Evolutionary conservation across 2,797 vertebrate species (phyloP), one percentile per base, ranked within the genome.

Genomic region (Garrulus glandarius): DNA sequence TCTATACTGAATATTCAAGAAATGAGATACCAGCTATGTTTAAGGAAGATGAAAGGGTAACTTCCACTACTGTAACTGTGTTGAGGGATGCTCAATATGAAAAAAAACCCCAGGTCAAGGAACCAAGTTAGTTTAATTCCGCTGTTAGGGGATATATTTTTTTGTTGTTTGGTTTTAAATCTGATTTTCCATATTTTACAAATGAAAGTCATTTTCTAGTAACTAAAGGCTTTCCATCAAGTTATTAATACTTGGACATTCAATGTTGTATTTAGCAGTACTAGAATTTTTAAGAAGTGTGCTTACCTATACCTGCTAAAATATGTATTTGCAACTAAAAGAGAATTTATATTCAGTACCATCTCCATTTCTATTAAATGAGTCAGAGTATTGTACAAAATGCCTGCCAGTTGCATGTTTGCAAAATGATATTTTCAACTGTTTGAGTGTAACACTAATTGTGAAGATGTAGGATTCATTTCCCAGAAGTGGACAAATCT

Each of bases 401-500:
- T 65, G 47, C 26, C 64, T 83, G n/a, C 17, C 47, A 46, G 65
- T 60, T 84, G 14, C 23, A 21, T 87, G 7, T 65, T 88, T 86
- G 20, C 55, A 89, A 44, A 8, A 49, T 46, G 50, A 29, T 41
- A 78, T 83, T 92, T 92, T 88, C 32, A 70, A 41, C 60, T 57
- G 8, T 76, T 84, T 72, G 71, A 57, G 32, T 46, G 5, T 63
- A 65, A 63, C 67, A 60, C 26, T 52, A 64, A 83, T 67, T 77
- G 13, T 71, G 81, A 77, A 93, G 79, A 44, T 56, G 7, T 65
- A 87, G 53, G 39, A 79, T 69, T 20, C 7, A 81, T 96, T 94
- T 96, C 75, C 82, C 91, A 71, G 65, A 97, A 77, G 32, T 49
- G 32, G 41, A 94, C 87, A 84, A 95, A 94, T 92, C 91, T 79